These are phyloP conservation scores for Allobates femoralis DNA, from an alignment of 2,797 vertebrate species.

Conservation along the genomic window DNA sequence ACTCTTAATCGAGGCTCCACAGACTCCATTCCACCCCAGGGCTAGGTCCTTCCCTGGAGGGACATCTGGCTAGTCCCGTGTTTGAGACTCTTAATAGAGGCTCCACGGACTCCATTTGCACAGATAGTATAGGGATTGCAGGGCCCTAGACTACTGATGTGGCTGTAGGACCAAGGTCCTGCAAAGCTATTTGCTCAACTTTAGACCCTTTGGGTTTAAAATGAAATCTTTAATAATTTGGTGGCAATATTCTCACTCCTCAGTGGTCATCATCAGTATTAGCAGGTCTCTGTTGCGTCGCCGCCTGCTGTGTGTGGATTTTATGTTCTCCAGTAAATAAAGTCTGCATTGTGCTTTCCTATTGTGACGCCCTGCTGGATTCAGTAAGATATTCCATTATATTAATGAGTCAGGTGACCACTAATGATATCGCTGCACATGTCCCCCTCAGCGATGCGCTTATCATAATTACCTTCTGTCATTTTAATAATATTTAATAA, in stretches of 20 bases:
- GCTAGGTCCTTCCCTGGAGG: no score
- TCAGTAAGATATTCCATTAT: conserved; percentile 17
- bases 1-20: no score
- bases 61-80: no score
- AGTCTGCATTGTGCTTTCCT: not conserved
- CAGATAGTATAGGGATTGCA: no score
- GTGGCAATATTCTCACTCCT: not conserved
- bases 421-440: conserved; percentile 12
- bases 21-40: no score
- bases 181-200: no score
- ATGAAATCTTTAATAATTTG: not conserved
- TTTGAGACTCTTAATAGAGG: no score
- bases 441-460: not conserved
- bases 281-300: not conserved
- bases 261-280: not conserved
- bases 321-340: conserved; percentile 18
- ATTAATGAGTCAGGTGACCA: conserved; percentile 41
- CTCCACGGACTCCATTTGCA: no score
- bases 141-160: no score
- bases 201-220: no score
- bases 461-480: conserved; percentile 7
- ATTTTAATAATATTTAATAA: conserved; percentile 25
- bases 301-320: not conserved
- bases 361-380: conserved; percentile 28
- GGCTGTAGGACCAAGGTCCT: no score